Evolutionary conservation across 1,140 invertebrate species (phyloP).

Genomic region (Bombus affinis): DNA sequence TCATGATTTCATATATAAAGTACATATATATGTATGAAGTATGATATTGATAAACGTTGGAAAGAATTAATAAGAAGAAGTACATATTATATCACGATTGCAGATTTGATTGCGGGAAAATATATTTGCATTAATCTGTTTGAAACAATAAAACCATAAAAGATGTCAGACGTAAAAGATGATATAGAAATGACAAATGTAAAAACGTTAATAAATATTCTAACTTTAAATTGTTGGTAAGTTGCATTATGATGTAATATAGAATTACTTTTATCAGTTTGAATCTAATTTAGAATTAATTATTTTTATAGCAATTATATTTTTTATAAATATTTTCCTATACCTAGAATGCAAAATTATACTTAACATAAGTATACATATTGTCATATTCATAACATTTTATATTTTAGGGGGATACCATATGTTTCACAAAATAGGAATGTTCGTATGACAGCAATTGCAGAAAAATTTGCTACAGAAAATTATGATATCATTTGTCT

Average conservation of each 20-base stretch:
- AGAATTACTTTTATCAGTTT: not conserved
- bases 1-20: not conserved
- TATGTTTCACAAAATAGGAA: slow-evolving; percentile 89
- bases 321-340: not conserved
- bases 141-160: slow-evolving; percentile 1
- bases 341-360: not conserved
- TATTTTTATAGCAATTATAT: not conserved
- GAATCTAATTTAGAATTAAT: slow-evolving; percentile 19
- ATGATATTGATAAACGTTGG: not conserved
- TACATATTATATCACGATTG: not conserved
- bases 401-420: slow-evolving; percentile 90
- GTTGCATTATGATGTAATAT: slow-evolving; percentile 52
- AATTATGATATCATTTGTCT: slow-evolving; percentile 94
- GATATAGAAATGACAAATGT: too few relatives aligned
- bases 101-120: not conserved
- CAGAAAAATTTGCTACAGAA: slow-evolving; percentile 86
- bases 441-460: slow-evolving; percentile 91
- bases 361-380: not conserved
- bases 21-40: not conserved
- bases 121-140: not conserved
- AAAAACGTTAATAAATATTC: slow-evolving; percentile 72
- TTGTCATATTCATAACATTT: not conserved
- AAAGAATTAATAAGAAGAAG: not conserved
- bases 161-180: slow-evolving; percentile 58
- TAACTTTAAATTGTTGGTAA: slow-evolving; percentile 86